Base-by-base conservation (phyloP, 2,113 vertebrate species). In the Plestiodon gilberti region DNA sequence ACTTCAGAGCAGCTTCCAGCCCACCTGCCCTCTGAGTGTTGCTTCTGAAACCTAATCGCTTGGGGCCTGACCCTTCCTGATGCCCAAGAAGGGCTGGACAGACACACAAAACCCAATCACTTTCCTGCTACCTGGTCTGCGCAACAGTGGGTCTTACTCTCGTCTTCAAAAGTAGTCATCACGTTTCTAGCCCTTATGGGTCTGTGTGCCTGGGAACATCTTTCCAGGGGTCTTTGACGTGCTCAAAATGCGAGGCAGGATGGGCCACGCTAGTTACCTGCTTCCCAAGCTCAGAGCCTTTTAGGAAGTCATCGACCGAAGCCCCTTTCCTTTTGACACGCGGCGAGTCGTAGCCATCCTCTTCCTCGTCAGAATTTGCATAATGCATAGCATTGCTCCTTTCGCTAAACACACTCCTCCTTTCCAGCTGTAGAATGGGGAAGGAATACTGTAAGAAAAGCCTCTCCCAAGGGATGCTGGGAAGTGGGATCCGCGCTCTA, bases 251-350 rank as follows among this genome's bases (percentile, higher is more conserved):
- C 35, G 69, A 13, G 13, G 52, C 6, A 13, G 52, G 13, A 6
- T 55, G 52, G 6, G 13, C 52, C 13, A 55, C 0, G 5, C 17
- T 3, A 87, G 94, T 94, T 94, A 99, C 99, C 93, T 98, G 98
- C 94, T 98, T 97, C n/a, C 98, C 98, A 4, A 99, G 96, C 76
- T 99, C 98, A 0, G 99, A 99, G 6, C 98, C 99, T 78, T 97
- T 96, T 80, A 99, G 97, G 93, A 99, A 99, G 73, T 99, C 99
- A 7, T 99, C 99, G 22, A 99, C 99, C 0, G 99, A 99, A 2
- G 98, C 96, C 4, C 98, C 98, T 91, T 97, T 97, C 57, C 98
- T 94, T 90, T 96, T 97, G 64, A 96, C 67, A 7, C 94, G 96
- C 0, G 98, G 97, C 1, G 97, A 98, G 82, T 98, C 97, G 0